phyloP scores from a whole-genome alignment of 2,888 invertebrate species.

The Sinhomidia bicolor region DNA sequence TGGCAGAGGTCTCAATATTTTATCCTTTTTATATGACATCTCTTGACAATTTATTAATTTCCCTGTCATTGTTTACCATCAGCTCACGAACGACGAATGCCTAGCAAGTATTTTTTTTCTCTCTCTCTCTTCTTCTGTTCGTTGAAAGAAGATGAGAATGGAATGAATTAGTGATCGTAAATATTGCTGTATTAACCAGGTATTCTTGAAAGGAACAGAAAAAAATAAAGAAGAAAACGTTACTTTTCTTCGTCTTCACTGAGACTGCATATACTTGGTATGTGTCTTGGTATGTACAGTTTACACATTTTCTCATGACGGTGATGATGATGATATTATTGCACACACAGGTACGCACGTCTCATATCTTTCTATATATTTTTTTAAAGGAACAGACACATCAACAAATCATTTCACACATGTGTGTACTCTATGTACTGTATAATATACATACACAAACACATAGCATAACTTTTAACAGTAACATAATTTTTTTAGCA shows the following conservation, averaged over 20 bases:
- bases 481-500: conserved; percentile 29
- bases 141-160: conserved; percentile 1
- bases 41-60: conserved; percentile 76
- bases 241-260: no score
- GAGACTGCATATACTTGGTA: background rate
- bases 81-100: background rate
- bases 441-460: conserved; percentile 28
- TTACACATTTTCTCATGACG: background rate
- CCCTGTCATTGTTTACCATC: conserved; percentile 71
- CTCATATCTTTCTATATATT: no score
- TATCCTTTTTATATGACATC: conserved; percentile 73
- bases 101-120: background rate
- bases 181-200: conserved; percentile 62
- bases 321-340: background rate
- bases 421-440: background rate
- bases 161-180: conserved; percentile 67
- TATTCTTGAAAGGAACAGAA: conserved; percentile 52
- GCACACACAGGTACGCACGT: background rate
- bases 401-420: background rate
- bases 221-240: background rate
- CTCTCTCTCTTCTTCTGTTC: no score
- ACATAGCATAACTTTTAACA: background rate
- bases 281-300: background rate
- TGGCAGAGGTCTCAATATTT: conserved; percentile 72
- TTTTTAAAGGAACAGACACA: no score